A percentile compares a stretch with the other conserved stretches of the same genome.
phyloP scores from a whole-genome alignment of 1,140 invertebrate genomes.

The Bacillus rossius region DNA sequence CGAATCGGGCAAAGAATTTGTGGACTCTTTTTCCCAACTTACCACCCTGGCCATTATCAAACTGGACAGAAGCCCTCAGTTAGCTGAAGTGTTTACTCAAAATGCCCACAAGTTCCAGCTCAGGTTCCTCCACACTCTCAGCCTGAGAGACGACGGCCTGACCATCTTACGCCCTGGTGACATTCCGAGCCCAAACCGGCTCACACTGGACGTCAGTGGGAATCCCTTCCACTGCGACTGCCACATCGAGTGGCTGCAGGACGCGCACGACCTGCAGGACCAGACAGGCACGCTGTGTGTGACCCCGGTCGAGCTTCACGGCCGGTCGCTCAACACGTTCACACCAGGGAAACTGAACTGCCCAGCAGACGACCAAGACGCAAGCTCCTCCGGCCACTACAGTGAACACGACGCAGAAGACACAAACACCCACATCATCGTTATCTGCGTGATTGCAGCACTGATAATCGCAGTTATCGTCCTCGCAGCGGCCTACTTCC shows the following conservation, averaged over 20 bases:
- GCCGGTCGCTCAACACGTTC: not conserved
- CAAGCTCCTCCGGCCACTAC: too few species aligned
- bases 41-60: too few species aligned
- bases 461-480: not conserved
- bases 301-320: not conserved
- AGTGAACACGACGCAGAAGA: not conserved
- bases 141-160: not conserved
- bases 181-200: not conserved
- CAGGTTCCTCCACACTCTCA: not conserved
- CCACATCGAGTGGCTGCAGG: not conserved
- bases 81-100: too few species aligned
- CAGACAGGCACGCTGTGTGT: not conserved
- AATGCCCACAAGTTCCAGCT: not conserved
- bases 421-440: not conserved
- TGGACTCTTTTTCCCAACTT: too few species aligned
- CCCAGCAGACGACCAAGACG: too few species aligned
- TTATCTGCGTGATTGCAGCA: not conserved
- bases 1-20: too few species aligned
- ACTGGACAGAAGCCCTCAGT: too few species aligned
- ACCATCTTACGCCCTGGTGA: not conserved
- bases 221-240: constrained; percentile 10
- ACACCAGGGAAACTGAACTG: too few species aligned
- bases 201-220: not conserved
- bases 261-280: not conserved
- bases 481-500: not conserved